Base-by-base conservation (phyloP, 2,113 vertebrate species). In the Paedocypris sp. region DNA sequence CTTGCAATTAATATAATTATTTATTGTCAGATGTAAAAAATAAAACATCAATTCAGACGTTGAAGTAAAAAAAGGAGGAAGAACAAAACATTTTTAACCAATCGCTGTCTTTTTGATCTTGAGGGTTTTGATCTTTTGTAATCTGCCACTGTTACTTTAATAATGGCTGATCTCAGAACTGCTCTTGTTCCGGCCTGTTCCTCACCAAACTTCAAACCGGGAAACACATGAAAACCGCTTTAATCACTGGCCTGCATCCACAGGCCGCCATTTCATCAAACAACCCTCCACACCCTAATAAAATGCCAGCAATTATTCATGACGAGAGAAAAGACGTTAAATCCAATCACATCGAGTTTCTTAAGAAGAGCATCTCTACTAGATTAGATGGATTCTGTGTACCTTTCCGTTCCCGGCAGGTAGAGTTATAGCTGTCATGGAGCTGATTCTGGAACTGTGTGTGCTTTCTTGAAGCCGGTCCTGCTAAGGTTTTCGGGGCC, bases 331-430 rank as follows among this genome's bases (percentile, higher is more conserved):
- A n/a, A n/a, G n/a, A n/a, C n/a, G n/a, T n/a, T n/a, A n/a, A n/a
- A n/a, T n/a, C n/a, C n/a, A n/a, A n/a, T n/a, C n/a, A n/a, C n/a
- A n/a, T n/a, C n/a, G n/a, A n/a, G n/a, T n/a, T n/a, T n/a, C n/a
- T 42, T 20, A 46, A 42, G 11, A 39, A 43, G 9, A 35, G 39
- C 18, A 13, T n/a, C n/a, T n/a, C n/a, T 58, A 23, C 13, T 45
- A 26, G 31, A 28, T 18, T 22, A 28, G 2, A 19, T 58, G 45
- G n/a, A 28, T 29, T n/a, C n/a, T n/a, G n/a, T n/a, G n/a, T 64
- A 72, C 70, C 70, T 68, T 28, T 65, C 29, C 13, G 5, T 2
- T 62, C 57, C 8, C 59, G 33, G 16, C 35, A 32, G 8, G 33
- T n/a, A 16, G 57, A 39, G 11, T 22, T 57, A 25, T 57, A 61